Evolutionary conservation across 2,113 vertebrate species (phyloP).

Genomic region (Scatophagus argus): DNA sequence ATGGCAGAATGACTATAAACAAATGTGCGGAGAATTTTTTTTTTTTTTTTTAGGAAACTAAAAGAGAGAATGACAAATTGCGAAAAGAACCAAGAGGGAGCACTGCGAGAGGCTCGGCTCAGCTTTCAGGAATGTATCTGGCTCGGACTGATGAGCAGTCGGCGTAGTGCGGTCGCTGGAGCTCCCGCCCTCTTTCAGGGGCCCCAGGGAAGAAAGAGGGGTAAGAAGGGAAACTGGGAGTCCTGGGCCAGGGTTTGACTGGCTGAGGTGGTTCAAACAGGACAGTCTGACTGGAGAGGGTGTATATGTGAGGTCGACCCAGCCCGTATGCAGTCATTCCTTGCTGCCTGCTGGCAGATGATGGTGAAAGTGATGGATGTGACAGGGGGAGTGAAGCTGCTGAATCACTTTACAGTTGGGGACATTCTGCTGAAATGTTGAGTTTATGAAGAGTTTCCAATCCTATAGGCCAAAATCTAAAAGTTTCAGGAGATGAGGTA

Average conservation of each 20-base stretch:
- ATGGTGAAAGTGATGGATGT: slow-evolving; percentile 62
- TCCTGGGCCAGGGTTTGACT: slow-evolving; percentile 52
- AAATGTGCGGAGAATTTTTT: slow-evolving; percentile 12
- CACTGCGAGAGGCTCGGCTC: slow-evolving; percentile 71
- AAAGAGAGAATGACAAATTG: slow-evolving; percentile 57
- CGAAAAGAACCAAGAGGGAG: slow-evolving; percentile 64
- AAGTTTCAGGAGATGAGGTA: slow-evolving; percentile 13
- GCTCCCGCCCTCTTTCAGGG: slow-evolving; percentile 78
- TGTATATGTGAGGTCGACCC: slow-evolving; percentile 40
- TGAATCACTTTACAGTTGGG: slow-evolving; percentile 62
- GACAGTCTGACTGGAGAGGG: slow-evolving; percentile 21
- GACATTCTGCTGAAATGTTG: slow-evolving; percentile 31
- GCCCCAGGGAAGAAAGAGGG: slow-evolving; percentile 74
- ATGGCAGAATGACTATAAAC: slow-evolving; percentile 2
- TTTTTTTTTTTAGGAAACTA: slow-evolving; percentile 19
- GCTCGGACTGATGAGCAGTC: slow-evolving; percentile 75
- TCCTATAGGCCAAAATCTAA: slow-evolving; percentile 18
- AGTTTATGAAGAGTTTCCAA: slow-evolving; percentile 47
- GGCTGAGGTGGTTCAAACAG: slow-evolving; percentile 42
- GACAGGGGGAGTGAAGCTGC: slow-evolving; percentile 59
- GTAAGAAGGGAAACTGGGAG: slow-evolving; percentile 70
- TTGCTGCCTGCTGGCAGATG: slow-evolving; percentile 41
- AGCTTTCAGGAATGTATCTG: slow-evolving; percentile 86
- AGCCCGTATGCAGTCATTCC: neutral
- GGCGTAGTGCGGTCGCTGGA: slow-evolving; percentile 78